Conservation (phyloP, 2,888 invertebrate genomes). For the Apamea crenata region DNA sequence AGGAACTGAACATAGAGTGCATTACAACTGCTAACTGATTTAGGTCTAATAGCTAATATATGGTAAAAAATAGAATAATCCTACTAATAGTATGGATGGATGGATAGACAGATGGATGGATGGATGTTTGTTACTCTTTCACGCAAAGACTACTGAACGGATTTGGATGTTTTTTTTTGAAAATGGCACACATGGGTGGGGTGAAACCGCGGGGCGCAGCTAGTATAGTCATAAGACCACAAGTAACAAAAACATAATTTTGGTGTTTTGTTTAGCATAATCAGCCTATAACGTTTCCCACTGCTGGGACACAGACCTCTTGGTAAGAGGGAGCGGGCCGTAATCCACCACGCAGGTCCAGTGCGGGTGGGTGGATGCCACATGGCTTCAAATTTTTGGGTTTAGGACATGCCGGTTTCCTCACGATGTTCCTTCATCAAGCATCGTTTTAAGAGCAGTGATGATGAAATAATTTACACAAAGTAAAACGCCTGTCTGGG, state of each 20-base stretch:
- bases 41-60: not conserved
- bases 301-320: not conserved
- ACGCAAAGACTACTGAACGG: too few species aligned
- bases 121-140: too few species aligned
- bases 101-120: too few species aligned
- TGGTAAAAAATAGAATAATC: too few species aligned
- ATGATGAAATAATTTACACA: not conserved
- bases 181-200: too few species aligned
- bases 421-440: not conserved
- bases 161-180: too few species aligned
- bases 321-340: not conserved
- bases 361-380: not conserved
- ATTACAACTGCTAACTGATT: not conserved
- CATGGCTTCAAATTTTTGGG: not conserved
- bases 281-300: not conserved
- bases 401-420: not conserved
- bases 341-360: not conserved
- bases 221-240: too few species aligned
- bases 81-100: too few species aligned
- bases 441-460: not conserved
- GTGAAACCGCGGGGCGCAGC: too few species aligned
- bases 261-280: not conserved
- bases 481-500: not conserved
- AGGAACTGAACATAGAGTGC: not conserved
- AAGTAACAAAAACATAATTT: too few species aligned